These are phyloP conservation scores for Hetaerina titia DNA, from an alignment of 2,888 invertebrate genomes.

Conservation along the genomic window DNA sequence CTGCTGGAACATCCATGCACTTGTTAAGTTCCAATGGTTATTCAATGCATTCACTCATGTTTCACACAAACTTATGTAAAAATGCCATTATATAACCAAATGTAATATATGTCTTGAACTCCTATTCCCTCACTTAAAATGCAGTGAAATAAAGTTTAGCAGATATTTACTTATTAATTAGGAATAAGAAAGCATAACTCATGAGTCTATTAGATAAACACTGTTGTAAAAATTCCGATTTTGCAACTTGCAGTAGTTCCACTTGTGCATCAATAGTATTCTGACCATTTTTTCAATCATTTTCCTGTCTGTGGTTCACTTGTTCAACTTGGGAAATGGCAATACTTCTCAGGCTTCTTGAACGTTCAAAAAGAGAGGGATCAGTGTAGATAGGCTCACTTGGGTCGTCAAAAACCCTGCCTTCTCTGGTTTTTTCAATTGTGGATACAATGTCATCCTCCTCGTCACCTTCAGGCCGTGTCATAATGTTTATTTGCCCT, in stretches of 20 bases:
- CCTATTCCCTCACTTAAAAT: conserved; percentile 21
- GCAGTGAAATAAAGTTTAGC: conserved; percentile 17
- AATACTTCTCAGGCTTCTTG: conserved; percentile 85
- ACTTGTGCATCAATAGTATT: conserved; percentile 33
- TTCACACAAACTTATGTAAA: not conserved
- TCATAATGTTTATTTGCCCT: conserved; percentile 41
- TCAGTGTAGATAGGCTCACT: conserved; percentile 96
- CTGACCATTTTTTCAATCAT: conserved; percentile 45
- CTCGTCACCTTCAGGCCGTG: not conserved
- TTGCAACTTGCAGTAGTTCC: not conserved
- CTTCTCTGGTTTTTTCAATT: conserved; percentile 75
- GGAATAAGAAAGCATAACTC: conserved; percentile 49
- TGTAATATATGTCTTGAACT: conserved; percentile 24
- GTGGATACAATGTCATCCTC: conserved; percentile 28
- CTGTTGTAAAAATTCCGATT: not conserved
- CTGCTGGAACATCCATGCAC: not conserved
- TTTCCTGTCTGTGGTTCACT: conserved; percentile 54
- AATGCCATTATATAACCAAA: conserved; percentile 32
- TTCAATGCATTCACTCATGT: not conserved
- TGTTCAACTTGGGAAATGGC: conserved; percentile 70
- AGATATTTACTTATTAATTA: not conserved
- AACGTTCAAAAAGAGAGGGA: conserved; percentile 92
- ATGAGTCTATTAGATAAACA: conserved; percentile 26
- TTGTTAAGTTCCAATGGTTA: not conserved
- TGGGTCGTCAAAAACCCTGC: conserved; percentile 88